Conservation (phyloP, 2,113 vertebrate species). For the Embiotoca jacksoni region DNA sequence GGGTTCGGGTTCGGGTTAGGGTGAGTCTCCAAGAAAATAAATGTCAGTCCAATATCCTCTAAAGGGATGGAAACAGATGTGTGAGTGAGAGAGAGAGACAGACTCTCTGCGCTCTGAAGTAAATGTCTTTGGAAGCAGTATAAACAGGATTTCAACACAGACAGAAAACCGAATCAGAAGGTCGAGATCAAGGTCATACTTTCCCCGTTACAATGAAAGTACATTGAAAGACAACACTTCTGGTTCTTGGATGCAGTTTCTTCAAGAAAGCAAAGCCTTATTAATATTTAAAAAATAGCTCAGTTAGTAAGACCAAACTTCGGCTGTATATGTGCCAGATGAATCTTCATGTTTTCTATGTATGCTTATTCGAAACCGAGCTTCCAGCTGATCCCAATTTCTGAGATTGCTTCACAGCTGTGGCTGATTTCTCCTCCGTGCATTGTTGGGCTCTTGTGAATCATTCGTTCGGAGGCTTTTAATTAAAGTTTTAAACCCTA, state of each 20-base stretch:
- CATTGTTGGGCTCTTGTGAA: conserved; percentile 34
- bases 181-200: neutral
- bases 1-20: neutral
- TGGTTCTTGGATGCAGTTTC: neutral
- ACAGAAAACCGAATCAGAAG: conserved; percentile 6
- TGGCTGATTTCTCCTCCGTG: conserved; percentile 19
- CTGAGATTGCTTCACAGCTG: conserved; percentile 33
- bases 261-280: neutral
- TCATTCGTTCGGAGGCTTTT: conserved; percentile 47
- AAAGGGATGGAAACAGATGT: neutral
- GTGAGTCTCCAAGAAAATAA: neutral
- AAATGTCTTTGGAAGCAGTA: conserved; percentile 25
- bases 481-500: conserved; percentile 44
- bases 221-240: neutral
- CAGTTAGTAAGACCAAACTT: neutral
- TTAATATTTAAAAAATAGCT: neutral
- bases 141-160: neutral
- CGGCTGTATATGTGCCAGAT: neutral
- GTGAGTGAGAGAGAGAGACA: neutral
- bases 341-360: neutral
- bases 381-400: conserved; percentile 6
- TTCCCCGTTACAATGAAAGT: neutral
- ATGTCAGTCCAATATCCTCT: neutral
- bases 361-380: neutral
- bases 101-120: conserved; percentile 20